Evolutionary conservation across 2,113 vertebrate species (phyloP).

Genomic region (Gallinago jamesoni): DNA sequence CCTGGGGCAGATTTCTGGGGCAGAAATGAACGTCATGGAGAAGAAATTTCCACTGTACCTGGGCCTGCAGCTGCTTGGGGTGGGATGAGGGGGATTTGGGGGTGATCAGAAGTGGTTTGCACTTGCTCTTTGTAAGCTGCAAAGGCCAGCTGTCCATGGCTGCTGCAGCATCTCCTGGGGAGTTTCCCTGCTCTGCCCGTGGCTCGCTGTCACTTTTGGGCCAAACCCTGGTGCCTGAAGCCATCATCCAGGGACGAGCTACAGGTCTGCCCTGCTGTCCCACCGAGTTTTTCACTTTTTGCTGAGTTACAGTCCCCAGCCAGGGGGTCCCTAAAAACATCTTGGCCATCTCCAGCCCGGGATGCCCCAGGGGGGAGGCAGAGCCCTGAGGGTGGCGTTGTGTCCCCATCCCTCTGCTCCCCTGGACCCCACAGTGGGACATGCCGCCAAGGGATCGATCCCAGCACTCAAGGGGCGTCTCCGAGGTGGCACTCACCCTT

Average conservation of each 20-base stretch:
- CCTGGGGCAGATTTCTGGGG: background rate
- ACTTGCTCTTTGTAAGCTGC: background rate
- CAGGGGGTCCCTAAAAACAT: background rate
- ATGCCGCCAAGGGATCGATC: accelerated
- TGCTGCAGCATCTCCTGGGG: background rate
- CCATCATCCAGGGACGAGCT: background rate
- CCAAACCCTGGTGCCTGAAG: background rate
- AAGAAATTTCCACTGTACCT: background rate
- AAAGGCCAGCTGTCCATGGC: background rate
- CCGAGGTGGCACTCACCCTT: constrained; percentile 73
- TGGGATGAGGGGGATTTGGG: background rate
- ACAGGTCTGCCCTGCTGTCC: background rate
- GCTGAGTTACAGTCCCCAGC: background rate
- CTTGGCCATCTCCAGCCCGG: accelerated
- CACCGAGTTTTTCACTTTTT: background rate
- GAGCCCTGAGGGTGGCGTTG: accelerated
- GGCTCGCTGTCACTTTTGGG: background rate
- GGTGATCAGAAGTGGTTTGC: accelerated
- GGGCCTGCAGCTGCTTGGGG: no score
- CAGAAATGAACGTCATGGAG: background rate
- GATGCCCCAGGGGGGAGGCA: background rate
- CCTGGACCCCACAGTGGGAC: accelerated
- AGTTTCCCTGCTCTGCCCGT: background rate
- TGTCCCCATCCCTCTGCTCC: background rate
- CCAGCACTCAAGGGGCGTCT: accelerated